These are phyloP conservation scores for Drosophila bocqueti DNA, from an alignment of 1,140 invertebrate species.

Conservation along the genomic window DNA sequence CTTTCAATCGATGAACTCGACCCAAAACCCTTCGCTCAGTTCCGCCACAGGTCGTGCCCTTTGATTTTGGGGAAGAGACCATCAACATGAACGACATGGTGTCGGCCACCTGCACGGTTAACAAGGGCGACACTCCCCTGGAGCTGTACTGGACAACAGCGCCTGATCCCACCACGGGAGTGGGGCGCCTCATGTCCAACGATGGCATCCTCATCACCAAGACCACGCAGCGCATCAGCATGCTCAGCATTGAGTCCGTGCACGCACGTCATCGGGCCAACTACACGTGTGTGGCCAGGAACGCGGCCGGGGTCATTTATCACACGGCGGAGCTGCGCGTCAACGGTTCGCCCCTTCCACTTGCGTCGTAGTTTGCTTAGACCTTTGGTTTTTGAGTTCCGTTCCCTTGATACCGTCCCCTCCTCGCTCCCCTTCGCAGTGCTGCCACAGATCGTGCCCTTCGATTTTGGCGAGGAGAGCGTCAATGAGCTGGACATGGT, in stretches of 20 bases:
- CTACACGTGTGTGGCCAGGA: slow-evolving; percentile 91
- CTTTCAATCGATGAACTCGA: slow-evolving; percentile 11
- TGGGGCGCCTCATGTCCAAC: slow-evolving; percentile 74
- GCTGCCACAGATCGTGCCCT: slow-evolving; percentile 74
- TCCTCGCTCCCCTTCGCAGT: slow-evolving; percentile 41
- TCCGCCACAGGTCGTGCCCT: slow-evolving; percentile 89
- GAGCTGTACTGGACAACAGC: slow-evolving; percentile 89
- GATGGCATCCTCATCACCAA: slow-evolving; percentile 87
- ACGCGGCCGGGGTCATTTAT: slow-evolving; percentile 90
- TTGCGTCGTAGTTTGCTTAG: slow-evolving; percentile 25
- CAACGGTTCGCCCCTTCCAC: slow-evolving; percentile 86
- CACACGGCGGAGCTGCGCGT: slow-evolving; percentile 89
- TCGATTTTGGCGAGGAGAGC: slow-evolving; percentile 89
- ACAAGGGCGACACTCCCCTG: slow-evolving; percentile 93
- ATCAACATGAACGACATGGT: slow-evolving; percentile 90
- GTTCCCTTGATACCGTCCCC: slow-evolving; percentile 13
- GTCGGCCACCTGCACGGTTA: slow-evolving; percentile 92
- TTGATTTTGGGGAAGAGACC: slow-evolving; percentile 89
- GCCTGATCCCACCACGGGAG: slow-evolving; percentile 72
- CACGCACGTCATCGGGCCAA: slow-evolving; percentile 89
- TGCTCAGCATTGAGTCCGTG: slow-evolving; percentile 89
- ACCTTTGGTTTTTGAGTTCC: slow-evolving; percentile 28
- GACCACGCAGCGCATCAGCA: slow-evolving; percentile 89
- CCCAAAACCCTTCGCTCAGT: slow-evolving; percentile 85
- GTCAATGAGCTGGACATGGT: slow-evolving; percentile 90